Conservation (phyloP, 2,888 invertebrate genomes). For the Machimus atricapillus region DNA sequence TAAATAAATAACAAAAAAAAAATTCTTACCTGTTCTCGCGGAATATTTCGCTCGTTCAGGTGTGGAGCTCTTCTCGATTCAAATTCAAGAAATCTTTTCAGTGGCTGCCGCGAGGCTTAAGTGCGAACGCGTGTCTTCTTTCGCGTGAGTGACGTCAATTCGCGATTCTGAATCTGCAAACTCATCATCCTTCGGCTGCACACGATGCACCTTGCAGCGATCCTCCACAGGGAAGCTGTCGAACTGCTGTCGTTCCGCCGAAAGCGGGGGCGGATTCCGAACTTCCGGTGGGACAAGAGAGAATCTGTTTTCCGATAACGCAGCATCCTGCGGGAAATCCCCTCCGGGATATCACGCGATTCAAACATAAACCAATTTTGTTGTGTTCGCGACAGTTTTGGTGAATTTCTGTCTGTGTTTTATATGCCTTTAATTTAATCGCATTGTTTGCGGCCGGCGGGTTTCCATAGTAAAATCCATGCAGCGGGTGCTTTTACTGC, state of each 20-base stretch:
- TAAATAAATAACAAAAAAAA: background rate
- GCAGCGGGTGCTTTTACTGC: background rate
- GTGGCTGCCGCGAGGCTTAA: background rate
- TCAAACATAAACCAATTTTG: background rate
- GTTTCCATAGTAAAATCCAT: conserved; percentile 11
- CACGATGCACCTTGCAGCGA: background rate
- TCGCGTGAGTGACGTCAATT: background rate
- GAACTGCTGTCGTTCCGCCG: background rate
- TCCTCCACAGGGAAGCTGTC: background rate
- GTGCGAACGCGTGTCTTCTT: background rate
- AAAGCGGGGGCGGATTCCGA: background rate
- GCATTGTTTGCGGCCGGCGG: background rate
- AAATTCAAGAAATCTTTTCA: background rate
- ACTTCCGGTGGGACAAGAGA: background rate
- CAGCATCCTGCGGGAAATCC: background rate
- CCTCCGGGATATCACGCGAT: background rate
- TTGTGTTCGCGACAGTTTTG: background rate
- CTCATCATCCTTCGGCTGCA: background rate
- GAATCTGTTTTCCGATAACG: background rate
- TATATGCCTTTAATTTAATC: background rate
- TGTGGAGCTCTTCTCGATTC: background rate
- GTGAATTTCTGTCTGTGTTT: background rate
- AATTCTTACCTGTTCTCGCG: background rate
- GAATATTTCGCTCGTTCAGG: background rate
- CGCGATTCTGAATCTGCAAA: background rate